A percentile compares a stretch with the other conserved stretches of the same genome.
Evolutionary conservation across 37 sponge, comb jelly and placozoan species (phyloP).

Genomic region (Hormiphora californensis): DNA sequence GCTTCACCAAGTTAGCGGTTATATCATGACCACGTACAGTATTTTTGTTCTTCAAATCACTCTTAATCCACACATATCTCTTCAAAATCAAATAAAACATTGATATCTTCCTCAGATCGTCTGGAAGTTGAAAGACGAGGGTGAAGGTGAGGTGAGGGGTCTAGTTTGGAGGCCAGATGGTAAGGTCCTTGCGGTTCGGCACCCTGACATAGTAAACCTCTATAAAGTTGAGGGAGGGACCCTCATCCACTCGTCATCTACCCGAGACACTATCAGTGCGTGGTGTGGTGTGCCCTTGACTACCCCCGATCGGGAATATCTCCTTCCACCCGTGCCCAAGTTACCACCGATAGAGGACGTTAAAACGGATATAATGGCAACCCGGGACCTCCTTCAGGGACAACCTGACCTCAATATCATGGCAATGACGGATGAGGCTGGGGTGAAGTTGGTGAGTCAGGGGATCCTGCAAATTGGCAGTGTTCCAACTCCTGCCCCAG

Average conservation of each 20-base stretch:
- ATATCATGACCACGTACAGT: too few relatives aligned
- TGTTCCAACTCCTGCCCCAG: not conserved
- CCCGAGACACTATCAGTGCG: not conserved
- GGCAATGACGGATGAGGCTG: not conserved
- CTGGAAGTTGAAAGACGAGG: slow-evolving; percentile 34
- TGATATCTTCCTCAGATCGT: too few relatives aligned
- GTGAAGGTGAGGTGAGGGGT: not conserved
- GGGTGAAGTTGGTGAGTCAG: not conserved
- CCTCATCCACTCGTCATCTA: slow-evolving; percentile 12
- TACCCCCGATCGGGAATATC: too few relatives aligned
- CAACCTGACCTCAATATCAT: slow-evolving; percentile 5
- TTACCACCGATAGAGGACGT: slow-evolving; percentile 20
- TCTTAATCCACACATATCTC: too few relatives aligned
- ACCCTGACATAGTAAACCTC: not conserved
- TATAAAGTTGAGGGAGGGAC: slow-evolving; percentile 46
- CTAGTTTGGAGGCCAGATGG: slow-evolving; percentile 39
- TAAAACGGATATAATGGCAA: slow-evolving; percentile 30
- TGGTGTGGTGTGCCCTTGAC: slow-evolving; percentile 17
- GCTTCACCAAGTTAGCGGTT: too few relatives aligned
- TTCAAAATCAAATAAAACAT: too few relatives aligned
- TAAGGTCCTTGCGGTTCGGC: slow-evolving; percentile 25
- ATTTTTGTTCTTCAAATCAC: too few relatives aligned
- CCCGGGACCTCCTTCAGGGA: not conserved
- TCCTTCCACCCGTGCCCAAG: not conserved
- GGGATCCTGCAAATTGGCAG: not conserved